Base-by-base conservation (phyloP, 2,113 vertebrate species). In the Egretta garzetta region DNA sequence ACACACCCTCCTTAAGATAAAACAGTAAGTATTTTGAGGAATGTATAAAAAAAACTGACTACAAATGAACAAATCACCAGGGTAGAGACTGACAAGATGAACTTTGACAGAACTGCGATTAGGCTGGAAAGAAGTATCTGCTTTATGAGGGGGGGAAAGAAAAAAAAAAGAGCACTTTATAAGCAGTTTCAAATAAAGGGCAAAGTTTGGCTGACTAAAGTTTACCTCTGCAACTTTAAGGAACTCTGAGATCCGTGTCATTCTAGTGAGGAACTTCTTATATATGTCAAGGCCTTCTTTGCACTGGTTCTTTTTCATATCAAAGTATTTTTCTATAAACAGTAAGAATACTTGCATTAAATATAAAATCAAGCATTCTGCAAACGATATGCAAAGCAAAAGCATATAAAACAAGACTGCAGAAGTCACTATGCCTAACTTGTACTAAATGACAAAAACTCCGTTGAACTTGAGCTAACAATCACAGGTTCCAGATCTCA, bases 291-390 rank as follows among this genome's bases (percentile, higher is more conserved):
- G 98, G 75, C 99, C 99, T 98, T 99, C 99, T 98, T 99, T 99
- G 98, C 99, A 99, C 77, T 99, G 99, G 94, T 99, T 99, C 97
- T 99, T 99, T 98, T 99, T 99, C 99, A 99, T 99, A 97, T 99
- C 99, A 93, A 99, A 99, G 96, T 99, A 99, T 98, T 99, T 99
- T 98, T 99, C 99, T 99, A 97, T 79, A 72, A 96, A 96, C 80
- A 64, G 35, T 43, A 60, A 95, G 33, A 85, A 83, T 19, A 86
- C 17, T 80, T 47, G 27, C 79, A 76, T 84, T 74, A 93, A 80
- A 33, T 35, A 64, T 64, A 41, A 45, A 66, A 53, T 45, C 27
- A 66, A 64, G 12, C 47, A 77, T 37, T 74, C 62, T 82, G 23
- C 27, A 90, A 87, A 73, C 39, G 11, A 41, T 52, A 50, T 7